Evolutionary conservation across 1,140 invertebrate species (phyloP).

Genomic region (Cyrtorhinus lividipennis): DNA sequence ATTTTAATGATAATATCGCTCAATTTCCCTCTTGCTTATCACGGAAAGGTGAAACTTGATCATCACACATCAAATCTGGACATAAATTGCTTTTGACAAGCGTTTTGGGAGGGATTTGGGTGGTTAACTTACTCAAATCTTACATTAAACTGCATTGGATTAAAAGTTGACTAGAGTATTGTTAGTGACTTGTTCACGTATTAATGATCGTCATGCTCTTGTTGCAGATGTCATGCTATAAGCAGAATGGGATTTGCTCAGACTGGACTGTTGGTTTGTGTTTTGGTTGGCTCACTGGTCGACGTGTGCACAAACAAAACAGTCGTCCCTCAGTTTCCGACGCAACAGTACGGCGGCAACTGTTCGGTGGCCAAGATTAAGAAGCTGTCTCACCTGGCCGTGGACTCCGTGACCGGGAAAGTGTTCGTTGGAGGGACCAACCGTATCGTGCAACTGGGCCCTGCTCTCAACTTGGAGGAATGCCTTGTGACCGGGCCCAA

Average conservation of each 20-base stretch:
- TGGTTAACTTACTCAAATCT: neutral
- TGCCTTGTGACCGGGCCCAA: constrained; percentile 45
- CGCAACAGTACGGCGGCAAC: constrained; percentile 12
- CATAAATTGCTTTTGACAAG: neutral
- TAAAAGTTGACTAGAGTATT: neutral
- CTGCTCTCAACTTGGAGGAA: constrained; percentile 32
- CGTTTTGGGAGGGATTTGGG: neutral
- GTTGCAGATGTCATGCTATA: constrained; percentile 20
- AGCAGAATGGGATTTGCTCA: constrained; percentile 22
- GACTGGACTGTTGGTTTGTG: constrained; percentile 19
- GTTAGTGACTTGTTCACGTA: neutral
- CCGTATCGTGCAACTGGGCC: constrained; percentile 38
- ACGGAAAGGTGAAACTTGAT: neutral
- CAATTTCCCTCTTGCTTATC: neutral
- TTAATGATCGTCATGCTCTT: neutral
- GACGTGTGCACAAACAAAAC: constrained; percentile 14
- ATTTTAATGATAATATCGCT: too few species aligned
- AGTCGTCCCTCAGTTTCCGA: constrained; percentile 20
- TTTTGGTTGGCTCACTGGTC: constrained; percentile 19
- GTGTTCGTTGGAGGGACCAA: constrained; percentile 46
- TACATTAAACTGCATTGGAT: neutral
- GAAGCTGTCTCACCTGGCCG: constrained; percentile 33
- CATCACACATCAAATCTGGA: neutral
- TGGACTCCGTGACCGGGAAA: constrained; percentile 34
- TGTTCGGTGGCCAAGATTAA: constrained; percentile 18